Base-by-base conservation (phyloP, 2,797 vertebrate species). In the Dermochelys coriacea region DNA sequence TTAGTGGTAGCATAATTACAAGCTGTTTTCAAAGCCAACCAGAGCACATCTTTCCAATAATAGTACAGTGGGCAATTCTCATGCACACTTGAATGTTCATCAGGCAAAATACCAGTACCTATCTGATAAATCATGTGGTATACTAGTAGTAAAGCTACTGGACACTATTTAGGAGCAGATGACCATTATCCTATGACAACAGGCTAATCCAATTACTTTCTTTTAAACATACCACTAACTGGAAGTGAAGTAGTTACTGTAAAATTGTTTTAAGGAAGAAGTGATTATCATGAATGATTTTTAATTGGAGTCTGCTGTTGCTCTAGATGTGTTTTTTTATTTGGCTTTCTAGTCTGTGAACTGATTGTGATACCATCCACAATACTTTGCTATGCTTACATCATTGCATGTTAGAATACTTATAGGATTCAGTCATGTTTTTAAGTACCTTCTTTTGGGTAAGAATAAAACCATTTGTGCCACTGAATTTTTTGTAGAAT, bases 211-310 rank as follows among this genome's bases (percentile, higher is more conserved):
- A 91, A 81, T 96, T 93, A 84, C 54, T 88, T 82, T 78, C 6
- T 18, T 7, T 91, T 96, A 93, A 64, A 74, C 80, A 64, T 34
- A 85, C 41, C 84, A 95, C 77, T 77, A 82, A 92, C 2, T 57
- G 54, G 41, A 88, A 94, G 78, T 82, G 29, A 95, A 94, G 55
- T 87, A n/a, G 71, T 84, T 16, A 84, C 90, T 95, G n/a, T 88
- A 84, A 95, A 94, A 86, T 55, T 89, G 29, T 88, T 96, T 96
- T 96, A 86, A 94, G 92, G 82, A 93, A 85, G 80, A 41, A 27
- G 31, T 50, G 74, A 37, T 86, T 85, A 1, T 80, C 82, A 9
- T 82, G 81, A 96, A 3, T 92, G 23, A 89, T 86, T 86, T 95
- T 84, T 87, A 77, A 55, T 4, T n/a, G 21, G 45, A 12, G 9